These are phyloP conservation scores for Chanos chanos DNA, from an alignment of 2,797 vertebrate genomes.

Conservation along the genomic window DNA sequence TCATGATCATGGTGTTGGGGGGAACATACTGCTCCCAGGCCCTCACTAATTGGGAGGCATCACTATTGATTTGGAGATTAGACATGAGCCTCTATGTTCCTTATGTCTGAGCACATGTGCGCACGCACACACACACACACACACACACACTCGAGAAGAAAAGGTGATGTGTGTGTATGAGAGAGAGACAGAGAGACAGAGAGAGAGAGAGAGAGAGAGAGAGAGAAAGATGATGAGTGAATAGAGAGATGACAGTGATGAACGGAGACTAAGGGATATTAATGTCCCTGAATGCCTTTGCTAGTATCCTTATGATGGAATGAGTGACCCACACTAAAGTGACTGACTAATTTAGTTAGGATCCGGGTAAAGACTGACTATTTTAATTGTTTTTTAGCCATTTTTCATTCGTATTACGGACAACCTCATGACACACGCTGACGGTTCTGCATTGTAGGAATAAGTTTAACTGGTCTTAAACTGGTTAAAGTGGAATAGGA, in stretches of 20 bases:
- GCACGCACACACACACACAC: too few relatives aligned
- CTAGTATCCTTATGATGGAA: too few relatives aligned
- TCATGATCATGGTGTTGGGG: constrained; percentile 36
- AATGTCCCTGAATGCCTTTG: too few relatives aligned
- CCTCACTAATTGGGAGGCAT: constrained; percentile 55
- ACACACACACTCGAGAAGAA: constrained; percentile 36
- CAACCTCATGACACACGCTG: too few relatives aligned
- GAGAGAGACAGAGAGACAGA: not conserved
- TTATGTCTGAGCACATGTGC: constrained; percentile 41
- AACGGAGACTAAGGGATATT: too few relatives aligned
- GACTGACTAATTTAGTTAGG: too few relatives aligned
- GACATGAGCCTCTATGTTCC: constrained; percentile 49
- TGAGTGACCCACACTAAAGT: too few relatives aligned
- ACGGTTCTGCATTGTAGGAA: not conserved
- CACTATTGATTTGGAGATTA: constrained; percentile 59
- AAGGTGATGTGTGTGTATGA: not conserved
- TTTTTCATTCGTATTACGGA: too few relatives aligned
- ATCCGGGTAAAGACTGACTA: too few relatives aligned
- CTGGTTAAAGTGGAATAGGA: constrained; percentile 19
- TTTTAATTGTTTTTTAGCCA: too few relatives aligned
- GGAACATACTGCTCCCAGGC: constrained; percentile 41
- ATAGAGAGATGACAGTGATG: too few relatives aligned
- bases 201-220: constrained; percentile 9
- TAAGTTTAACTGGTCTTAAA: constrained; percentile 27
- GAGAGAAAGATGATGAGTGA: not conserved